Percentiles rank a stretch among this genome's conserved stretches.
phyloP scores from a whole-genome alignment of 1,140 invertebrate species.

The Zeugodacus cucurbitae region DNA sequence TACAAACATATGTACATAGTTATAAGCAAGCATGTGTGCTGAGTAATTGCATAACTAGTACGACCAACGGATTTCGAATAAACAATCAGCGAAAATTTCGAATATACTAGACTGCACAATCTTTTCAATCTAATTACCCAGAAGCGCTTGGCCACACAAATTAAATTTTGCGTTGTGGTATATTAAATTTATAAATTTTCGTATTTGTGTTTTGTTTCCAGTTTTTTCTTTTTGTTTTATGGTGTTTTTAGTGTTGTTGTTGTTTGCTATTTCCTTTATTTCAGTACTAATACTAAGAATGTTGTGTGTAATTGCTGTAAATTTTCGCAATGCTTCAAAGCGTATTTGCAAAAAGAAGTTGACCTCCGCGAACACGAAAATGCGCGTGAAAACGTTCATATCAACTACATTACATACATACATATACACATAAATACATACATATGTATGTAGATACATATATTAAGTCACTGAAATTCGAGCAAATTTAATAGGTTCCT shows the following conservation, averaged over 20 bases:
- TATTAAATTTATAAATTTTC: background rate
- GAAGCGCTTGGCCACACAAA: slow-evolving; percentile 22
- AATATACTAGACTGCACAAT: background rate
- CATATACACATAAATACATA: background rate
- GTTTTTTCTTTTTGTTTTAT: background rate
- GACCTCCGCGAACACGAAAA: slow-evolving; percentile 3
- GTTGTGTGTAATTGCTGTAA: slow-evolving; percentile 29
- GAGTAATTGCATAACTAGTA: background rate
- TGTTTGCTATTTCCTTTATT: background rate
- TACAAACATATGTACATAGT: background rate
- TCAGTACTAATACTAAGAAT: background rate
- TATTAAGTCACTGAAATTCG: background rate
- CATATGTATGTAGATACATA: background rate
- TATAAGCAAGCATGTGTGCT: background rate
- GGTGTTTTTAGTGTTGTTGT: background rate
- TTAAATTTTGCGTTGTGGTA: background rate
- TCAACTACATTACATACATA: background rate
- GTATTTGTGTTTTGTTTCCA: background rate
- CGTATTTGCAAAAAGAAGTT: background rate
- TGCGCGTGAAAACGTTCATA: background rate
- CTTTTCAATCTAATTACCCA: slow-evolving; percentile 30
- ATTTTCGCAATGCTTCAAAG: background rate
- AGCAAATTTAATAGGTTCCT: slow-evolving; percentile 6
- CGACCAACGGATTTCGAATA: background rate
- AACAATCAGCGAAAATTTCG: background rate